These are phyloP conservation scores for Pantala flavescens DNA, from an alignment of 1,140 invertebrate genomes.

Conservation along the genomic window DNA sequence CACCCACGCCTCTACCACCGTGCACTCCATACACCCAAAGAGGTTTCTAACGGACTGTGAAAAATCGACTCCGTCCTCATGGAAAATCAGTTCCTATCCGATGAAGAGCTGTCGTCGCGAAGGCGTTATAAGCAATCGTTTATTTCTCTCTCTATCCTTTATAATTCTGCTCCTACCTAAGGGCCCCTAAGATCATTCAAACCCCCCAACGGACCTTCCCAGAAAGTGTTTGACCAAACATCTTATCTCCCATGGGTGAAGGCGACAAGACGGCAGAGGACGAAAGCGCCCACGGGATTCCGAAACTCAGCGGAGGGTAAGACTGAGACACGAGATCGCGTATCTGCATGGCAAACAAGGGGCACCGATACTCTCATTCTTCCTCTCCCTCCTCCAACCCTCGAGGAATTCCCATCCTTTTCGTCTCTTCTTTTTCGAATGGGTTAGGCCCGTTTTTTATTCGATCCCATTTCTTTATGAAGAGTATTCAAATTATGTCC, in stretches of 20 bases:
- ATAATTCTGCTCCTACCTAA: background rate
- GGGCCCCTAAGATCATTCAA: background rate
- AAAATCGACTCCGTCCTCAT: background rate
- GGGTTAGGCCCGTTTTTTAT: too few relatives aligned
- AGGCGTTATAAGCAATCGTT: background rate
- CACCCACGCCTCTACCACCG: too few relatives aligned
- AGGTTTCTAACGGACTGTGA: background rate
- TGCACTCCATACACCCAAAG: too few relatives aligned
- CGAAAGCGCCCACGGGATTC: slow-evolving; percentile 1
- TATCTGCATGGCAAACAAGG: slow-evolving; percentile 8
- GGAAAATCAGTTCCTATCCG: background rate
- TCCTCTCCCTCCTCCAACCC: background rate
- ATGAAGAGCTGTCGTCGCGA: background rate
- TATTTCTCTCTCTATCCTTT: background rate
- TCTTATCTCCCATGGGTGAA: slow-evolving; percentile 1
- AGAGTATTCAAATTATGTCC: too few relatives aligned
- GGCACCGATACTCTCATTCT: background rate
- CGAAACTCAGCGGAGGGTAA: slow-evolving; percentile 7
- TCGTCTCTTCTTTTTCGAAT: background rate
- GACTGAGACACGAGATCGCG: background rate
- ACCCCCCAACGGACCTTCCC: background rate
- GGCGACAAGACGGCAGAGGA: background rate
- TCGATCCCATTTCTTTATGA: too few relatives aligned
- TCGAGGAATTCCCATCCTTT: background rate
- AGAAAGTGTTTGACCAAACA: background rate